Conservation (phyloP, 2,888 invertebrate species). For the Dryobotodes eremita region DNA sequence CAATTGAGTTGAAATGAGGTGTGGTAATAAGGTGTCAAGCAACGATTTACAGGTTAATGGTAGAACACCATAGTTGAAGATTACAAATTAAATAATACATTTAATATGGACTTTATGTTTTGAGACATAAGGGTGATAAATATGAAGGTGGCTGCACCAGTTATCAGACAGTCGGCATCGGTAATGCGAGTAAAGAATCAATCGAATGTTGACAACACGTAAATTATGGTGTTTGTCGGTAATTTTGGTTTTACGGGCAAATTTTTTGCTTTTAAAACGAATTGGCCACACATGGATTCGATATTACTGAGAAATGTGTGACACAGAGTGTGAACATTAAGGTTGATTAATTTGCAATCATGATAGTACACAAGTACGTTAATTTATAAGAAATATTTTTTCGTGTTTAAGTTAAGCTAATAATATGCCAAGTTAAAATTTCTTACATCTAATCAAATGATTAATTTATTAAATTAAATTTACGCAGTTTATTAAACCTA, state of each 20-base stretch:
- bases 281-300: constrained; percentile 69
- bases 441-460: not conserved
- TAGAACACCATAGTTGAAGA: constrained; percentile 79
- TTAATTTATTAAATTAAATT: not conserved
- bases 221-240: constrained; percentile 72
- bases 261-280: constrained; percentile 66
- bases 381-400: not conserved
- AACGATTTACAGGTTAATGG: constrained; percentile 83
- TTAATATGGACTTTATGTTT: constrained; percentile 56
- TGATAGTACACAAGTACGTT: not conserved
- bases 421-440: not conserved
- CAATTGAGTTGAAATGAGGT: constrained; percentile 13
- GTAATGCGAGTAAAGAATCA: constrained; percentile 72
- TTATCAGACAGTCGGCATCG: constrained; percentile 64
- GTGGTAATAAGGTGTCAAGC: constrained; percentile 81
- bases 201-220: constrained; percentile 79
- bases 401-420: not conserved
- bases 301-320: constrained; percentile 61
- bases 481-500: too few species aligned
- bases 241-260: constrained; percentile 67
- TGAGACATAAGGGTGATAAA: constrained; percentile 54
- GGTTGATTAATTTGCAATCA: constrained; percentile 4
- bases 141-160: constrained; percentile 33
- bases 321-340: constrained; percentile 52
- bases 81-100: constrained; percentile 53